Base-by-base conservation (phyloP, 2,797 vertebrate species). In the Sternarchorhynchus goeldii region DNA sequence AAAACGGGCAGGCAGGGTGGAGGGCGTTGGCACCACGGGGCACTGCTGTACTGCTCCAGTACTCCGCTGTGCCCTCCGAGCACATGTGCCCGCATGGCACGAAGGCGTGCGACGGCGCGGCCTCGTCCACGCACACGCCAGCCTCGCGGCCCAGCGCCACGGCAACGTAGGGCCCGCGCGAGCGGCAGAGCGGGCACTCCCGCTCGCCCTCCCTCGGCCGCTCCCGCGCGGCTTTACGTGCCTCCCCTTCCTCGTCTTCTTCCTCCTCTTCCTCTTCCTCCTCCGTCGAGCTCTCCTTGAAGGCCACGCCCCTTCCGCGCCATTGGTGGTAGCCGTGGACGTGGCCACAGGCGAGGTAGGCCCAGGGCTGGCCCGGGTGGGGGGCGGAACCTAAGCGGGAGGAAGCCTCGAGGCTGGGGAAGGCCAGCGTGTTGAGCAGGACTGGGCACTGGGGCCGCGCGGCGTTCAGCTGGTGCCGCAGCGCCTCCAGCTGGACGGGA, bases 281-380 rank as follows among this genome's bases (percentile, higher is more conserved):
- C 81, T 76, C 79, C 0, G 66, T 70, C 2, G 79, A 81, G 56
- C 69, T 55, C 25, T 93, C 94, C 72, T 94, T 90, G 82, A 92
- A 92, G 87, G 94, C 93, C 41, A 93, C 87, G 64, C 82, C 76
- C 0, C 94, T 95, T 1, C 90, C 87, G 0, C 94, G 95, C 97
- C 96, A 99, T 81, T 90, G 92, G 85, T 98, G 96, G 87, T 96
- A 96, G 73, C 97, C 97, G 0, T 98, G 96, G 32, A 98, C 97
- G 0, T 98, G 97, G 75, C 97, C 97, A 0, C 97, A 98, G 87
- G 87, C 94, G 85, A 98, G 92, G 88, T 98, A 98, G 0, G 93
- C 95, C 97, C 97, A 98, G 0, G 96, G 96, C 84, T 96, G 96
- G 85, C 94, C 95, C 10, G 45, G 45, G 32, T 96, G 94, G 0